A percentile compares a stretch with the other conserved stretches of the same genome.
Conservation (phyloP, 2,888 invertebrate genomes). For the Exephanes ischioxanthus region DNA sequence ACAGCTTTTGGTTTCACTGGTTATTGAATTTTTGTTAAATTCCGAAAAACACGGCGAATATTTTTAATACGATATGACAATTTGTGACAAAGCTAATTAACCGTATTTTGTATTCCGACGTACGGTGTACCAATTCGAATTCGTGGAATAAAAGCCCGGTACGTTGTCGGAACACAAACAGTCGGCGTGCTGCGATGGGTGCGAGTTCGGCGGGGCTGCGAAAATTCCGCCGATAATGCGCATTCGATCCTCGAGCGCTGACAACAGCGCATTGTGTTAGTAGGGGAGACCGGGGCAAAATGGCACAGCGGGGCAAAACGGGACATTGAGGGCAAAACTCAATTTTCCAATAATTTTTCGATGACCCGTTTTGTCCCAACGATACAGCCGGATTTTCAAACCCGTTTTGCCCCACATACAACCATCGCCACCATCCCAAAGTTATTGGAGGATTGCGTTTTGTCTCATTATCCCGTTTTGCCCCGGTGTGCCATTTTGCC, state of each 20-base stretch:
- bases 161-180: not conserved
- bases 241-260: not conserved
- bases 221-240: conserved; percentile 1
- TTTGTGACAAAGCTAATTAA: not conserved
- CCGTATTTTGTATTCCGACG: not conserved
- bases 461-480: no score
- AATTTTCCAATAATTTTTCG: no score
- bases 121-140: not conserved
- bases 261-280: not conserved
- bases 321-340: no score
- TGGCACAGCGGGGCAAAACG: no score
- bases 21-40: not conserved
- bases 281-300: no score
- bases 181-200: not conserved
- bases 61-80: not conserved
- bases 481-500: no score
- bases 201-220: not conserved
- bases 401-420: no score
- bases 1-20: not conserved
- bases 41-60: not conserved
- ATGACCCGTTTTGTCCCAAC: no score
- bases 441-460: no score
- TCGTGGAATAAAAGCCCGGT: not conserved
- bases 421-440: no score
- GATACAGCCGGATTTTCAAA: no score